phyloP scores from a whole-genome alignment of 1,140 invertebrate genomes.

The Acyrthosiphon pisum region DNA sequence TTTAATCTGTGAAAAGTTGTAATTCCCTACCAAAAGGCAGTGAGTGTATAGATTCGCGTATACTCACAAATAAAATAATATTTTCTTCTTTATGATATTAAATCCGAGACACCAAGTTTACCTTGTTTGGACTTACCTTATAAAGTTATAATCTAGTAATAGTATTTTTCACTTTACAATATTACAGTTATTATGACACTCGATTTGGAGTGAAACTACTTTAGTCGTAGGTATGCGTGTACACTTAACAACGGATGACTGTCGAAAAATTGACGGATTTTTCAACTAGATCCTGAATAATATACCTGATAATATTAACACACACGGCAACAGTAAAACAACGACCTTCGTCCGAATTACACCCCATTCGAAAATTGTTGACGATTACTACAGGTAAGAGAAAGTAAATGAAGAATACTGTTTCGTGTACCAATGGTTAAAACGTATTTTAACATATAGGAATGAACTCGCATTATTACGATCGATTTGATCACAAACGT shows the following conservation, averaged over 20 bases:
- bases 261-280: background rate
- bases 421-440: slow-evolving; percentile 31
- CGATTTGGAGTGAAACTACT: slow-evolving; percentile 28
- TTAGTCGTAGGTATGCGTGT: too few species aligned
- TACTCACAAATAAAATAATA: background rate
- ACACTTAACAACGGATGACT: slow-evolving; percentile 33
- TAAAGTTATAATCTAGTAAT: background rate
- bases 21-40: background rate
- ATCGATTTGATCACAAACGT: background rate
- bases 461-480: slow-evolving; percentile 5
- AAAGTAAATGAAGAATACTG: slow-evolving; percentile 34
- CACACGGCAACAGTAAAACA: background rate
- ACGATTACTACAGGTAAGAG: slow-evolving; percentile 10
- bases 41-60: background rate
- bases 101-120: background rate
- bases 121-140: background rate
- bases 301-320: background rate
- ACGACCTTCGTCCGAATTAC: slow-evolving; percentile 39
- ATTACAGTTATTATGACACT: slow-evolving; percentile 18
- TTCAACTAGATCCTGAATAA: background rate
- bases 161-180: slow-evolving; percentile 19
- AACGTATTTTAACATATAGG: background rate
- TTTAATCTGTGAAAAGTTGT: background rate
- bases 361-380: slow-evolving; percentile 28
- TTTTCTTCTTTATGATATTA: background rate